Evolutionary conservation across 92 coral and sea anemone species (phyloP).

Genomic region (Parazoanthus atlanticus): DNA sequence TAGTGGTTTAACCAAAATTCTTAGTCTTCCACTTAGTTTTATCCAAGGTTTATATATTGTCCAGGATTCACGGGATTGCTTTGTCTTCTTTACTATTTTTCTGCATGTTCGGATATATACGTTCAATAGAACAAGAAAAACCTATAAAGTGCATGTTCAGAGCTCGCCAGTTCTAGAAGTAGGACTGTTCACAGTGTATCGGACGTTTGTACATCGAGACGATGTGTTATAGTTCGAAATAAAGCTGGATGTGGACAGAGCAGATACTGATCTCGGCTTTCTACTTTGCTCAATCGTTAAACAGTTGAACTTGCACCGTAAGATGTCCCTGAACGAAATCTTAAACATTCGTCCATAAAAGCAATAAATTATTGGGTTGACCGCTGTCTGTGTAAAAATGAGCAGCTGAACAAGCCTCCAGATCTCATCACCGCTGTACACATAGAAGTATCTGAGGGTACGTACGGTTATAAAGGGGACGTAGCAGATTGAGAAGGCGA

Average conservation of each 20-base stretch:
- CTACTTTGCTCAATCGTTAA: conserved; percentile 5
- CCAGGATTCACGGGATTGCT: too few species aligned
- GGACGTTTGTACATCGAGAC: neutral
- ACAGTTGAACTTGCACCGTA: conserved; percentile 62
- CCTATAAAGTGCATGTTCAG: neutral
- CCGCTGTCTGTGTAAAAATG: conserved; percentile 82
- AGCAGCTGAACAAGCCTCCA: conserved; percentile 79
- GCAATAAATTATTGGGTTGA: conserved; percentile 82
- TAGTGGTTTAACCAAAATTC: too few species aligned
- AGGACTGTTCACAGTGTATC: neutral
- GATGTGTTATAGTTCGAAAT: neutral
- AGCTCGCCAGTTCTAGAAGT: neutral
- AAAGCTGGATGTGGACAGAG: conserved; percentile 23
- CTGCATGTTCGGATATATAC: too few species aligned
- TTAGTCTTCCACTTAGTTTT: too few species aligned
- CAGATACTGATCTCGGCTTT: conserved; percentile 18
- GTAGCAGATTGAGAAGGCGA: conserved; percentile 72
- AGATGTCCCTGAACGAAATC: conserved; percentile 62
- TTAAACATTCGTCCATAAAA: conserved; percentile 81
- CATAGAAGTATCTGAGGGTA: conserved; percentile 67
- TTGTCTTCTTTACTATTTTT: too few species aligned
- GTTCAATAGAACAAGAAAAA: too few species aligned
- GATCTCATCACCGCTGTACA: conserved; percentile 58
- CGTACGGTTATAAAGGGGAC: conserved; percentile 75
- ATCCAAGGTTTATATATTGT: too few species aligned